A percentile compares a stretch with the other conserved stretches of the same genome.
These are phyloP conservation scores for Eretmochelys imbricata DNA, from an alignment of 2,113 vertebrate genomes.

Conservation along the genomic window DNA sequence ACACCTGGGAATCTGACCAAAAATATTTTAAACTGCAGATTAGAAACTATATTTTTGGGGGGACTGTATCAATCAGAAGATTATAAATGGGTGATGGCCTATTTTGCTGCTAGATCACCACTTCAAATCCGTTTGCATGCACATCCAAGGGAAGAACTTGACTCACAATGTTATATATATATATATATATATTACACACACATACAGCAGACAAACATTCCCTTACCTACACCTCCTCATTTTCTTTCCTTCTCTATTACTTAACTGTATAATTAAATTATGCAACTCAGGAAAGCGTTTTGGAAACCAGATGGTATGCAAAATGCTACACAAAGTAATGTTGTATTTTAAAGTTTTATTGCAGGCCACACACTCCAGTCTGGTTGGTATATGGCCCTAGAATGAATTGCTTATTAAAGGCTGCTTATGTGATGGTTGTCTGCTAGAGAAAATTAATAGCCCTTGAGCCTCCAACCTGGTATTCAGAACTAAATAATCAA, in stretches of 20 bases:
- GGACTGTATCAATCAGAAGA: background rate
- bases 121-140: background rate
- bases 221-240: background rate
- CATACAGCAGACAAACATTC: background rate
- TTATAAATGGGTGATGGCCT: background rate
- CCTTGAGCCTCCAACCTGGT: background rate
- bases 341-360: slow-evolving; percentile 21
- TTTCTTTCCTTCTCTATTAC: background rate
- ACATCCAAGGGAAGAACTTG: background rate
- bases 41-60: background rate
- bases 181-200: background rate
- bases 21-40: background rate
- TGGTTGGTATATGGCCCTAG: slow-evolving; percentile 11
- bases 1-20: background rate
- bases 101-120: background rate
- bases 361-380: background rate
- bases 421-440: slow-evolving; percentile 5
- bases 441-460: background rate
- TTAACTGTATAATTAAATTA: slow-evolving; percentile 59
- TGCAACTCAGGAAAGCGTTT: slow-evolving; percentile 47
- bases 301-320: slow-evolving; percentile 66
- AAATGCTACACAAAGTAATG: slow-evolving; percentile 38
- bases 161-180: background rate
- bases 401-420: slow-evolving; percentile 39
- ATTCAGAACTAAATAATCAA: background rate